These are phyloP conservation scores for Aquatica leii DNA, from an alignment of 2,888 invertebrate species.

Conservation along the genomic window DNA sequence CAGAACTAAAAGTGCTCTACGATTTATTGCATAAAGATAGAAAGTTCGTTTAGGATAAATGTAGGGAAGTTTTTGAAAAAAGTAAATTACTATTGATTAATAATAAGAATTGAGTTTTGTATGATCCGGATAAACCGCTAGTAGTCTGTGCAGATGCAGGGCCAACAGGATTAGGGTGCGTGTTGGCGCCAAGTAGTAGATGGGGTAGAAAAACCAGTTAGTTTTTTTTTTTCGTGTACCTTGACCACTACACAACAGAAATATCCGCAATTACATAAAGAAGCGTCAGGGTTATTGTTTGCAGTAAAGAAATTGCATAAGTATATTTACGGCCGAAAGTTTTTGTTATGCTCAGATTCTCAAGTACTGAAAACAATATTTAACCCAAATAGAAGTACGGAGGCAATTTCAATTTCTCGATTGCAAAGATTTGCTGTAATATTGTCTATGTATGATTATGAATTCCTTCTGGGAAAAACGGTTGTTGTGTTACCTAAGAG, in stretches of 20 bases:
- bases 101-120: constrained; percentile 11
- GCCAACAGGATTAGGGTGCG: no score
- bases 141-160: no score
- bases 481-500: no score
- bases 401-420: constrained; percentile 2
- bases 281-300: neutral
- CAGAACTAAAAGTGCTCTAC: no score
- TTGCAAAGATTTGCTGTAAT: no score
- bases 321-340: constrained; percentile 9
- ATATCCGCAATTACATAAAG: no score
- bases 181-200: constrained; percentile 7
- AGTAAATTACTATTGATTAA: constrained; percentile 5
- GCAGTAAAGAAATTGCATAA: constrained; percentile 9
- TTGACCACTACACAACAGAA: neutral
- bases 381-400: constrained; percentile 8
- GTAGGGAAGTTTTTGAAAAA: constrained; percentile 9
- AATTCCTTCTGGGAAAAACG: no score
- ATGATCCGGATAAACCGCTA: constrained; percentile 14
- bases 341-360: constrained; percentile 10
- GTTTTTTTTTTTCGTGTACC: constrained; percentile 5
- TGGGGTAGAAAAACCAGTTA: constrained; percentile 16
- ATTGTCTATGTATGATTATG: no score
- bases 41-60: neutral
- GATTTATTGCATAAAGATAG: no score
- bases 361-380: no score